These are phyloP conservation scores for Megamerina dolium DNA, from an alignment of 2,888 invertebrate species.

Conservation along the genomic window DNA sequence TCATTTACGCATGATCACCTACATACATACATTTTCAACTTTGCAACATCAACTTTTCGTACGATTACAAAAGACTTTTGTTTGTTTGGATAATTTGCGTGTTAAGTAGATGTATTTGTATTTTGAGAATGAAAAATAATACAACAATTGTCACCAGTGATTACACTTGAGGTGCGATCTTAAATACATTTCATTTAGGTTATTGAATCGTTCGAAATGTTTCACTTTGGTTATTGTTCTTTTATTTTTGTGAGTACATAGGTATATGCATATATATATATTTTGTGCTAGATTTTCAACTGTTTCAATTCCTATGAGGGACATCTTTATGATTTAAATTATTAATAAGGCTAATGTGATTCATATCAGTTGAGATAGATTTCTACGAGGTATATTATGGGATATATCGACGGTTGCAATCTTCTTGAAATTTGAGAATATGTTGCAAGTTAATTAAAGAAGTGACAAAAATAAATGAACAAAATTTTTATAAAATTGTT, in stretches of 20 bases:
- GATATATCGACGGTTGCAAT: not conserved
- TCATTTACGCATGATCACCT: no score
- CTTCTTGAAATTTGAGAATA: slow-evolving; percentile 17
- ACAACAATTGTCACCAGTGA: not conserved
- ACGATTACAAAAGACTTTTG: no score
- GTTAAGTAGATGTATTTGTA: no score
- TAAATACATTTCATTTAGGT: not conserved
- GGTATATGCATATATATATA: not conserved
- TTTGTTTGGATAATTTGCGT: no score
- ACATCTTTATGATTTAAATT: no score
- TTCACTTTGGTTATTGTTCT: not conserved
- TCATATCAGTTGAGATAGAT: slow-evolving; percentile 8
- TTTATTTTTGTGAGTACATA: not conserved
- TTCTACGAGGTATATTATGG: not conserved
- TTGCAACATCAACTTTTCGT: no score
- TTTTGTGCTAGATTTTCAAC: no score
- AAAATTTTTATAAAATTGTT: no score
- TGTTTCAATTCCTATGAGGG: no score
- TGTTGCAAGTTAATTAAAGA: slow-evolving; percentile 17
- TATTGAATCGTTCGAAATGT: no score
- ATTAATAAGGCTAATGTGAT: slow-evolving; percentile 7
- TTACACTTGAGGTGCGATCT: slow-evolving; percentile 2
- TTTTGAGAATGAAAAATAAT: no score
- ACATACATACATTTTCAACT: no score
- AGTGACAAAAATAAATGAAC: slow-evolving; percentile 17